Base-by-base conservation (phyloP, 1,140 invertebrate genomes). In the Nebria ingens region DNA sequence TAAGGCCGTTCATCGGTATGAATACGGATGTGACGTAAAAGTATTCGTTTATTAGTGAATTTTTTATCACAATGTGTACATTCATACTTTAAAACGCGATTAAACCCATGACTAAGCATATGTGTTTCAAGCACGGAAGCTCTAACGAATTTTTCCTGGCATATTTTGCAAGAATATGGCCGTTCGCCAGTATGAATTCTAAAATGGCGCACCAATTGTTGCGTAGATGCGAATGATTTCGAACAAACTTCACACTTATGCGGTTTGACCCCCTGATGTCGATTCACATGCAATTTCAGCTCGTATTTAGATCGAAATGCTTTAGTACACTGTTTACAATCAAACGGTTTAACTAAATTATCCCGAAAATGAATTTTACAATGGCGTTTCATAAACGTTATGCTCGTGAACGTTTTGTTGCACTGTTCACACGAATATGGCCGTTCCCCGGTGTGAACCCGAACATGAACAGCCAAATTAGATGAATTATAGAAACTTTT, bases 1-100 rank as follows among this genome's bases (percentile, higher is more conserved):
- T 95, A 98, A 2, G 94, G 95, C 53, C 94, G 72, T 71, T 98
- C 94, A 69, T 98, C 92, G 1, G 94, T 98, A 70, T 97, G 95
- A 1, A 93, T 97, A 63, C 93, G 65, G 20, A 68, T 56, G 59
- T 79, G 77, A 68, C 40, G 6, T 45, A 15, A 12, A 11, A 45
- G 40, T 45, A 12, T 9, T 45, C 9, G 9, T 12, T 45, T 45
- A 11, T 9, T 45, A 3, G 40, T 4, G 17, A 45, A 45, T 17
- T 45, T 45, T 17, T 45, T 45, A 17, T 45, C 40, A n/a, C n/a
- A n/a, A n/a, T n/a, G n/a, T n/a, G n/a, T n/a, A n/a, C n/a, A n/a
- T n/a, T n/a, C n/a, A n/a, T n/a, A n/a, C n/a, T n/a, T n/a, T n/a
- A n/a, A n/a, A n/a, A n/a, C n/a, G n/a, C n/a, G n/a, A 4, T 6